Percentiles rank a stretch among this genome's conserved stretches.
These are phyloP conservation scores for Rhinolophus sinicus DNA, from an alignment of 2,113 vertebrate genomes.

Conservation along the genomic window DNA sequence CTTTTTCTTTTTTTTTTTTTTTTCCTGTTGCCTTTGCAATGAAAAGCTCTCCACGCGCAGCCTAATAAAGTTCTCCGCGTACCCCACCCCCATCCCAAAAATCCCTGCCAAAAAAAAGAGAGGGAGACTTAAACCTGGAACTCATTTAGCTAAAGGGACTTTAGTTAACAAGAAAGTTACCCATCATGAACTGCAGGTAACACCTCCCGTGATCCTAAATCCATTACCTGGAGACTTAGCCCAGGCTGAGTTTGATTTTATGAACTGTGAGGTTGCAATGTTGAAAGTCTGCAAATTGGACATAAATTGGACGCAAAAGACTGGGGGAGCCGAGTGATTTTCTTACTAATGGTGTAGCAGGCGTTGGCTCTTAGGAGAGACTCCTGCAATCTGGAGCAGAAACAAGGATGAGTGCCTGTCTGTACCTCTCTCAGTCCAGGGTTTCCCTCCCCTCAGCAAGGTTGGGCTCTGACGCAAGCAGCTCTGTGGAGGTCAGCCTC, in stretches of 20 bases:
- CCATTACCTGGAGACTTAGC: constrained; percentile 89
- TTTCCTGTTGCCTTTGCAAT: constrained; percentile 86
- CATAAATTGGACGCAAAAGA: constrained; percentile 89
- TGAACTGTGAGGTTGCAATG: constrained; percentile 89
- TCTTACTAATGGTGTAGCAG: constrained; percentile 71
- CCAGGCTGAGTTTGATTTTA: constrained; percentile 89
- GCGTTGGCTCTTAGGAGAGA: constrained; percentile 16
- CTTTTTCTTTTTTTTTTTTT: constrained; percentile 65
- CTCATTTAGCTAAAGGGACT: constrained; percentile 90
- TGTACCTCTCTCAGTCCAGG: neutral
- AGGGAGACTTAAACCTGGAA: constrained; percentile 87
- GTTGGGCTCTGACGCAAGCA: neutral
- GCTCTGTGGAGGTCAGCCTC: neutral
- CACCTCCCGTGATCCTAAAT: constrained; percentile 90
- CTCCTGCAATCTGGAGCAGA: neutral
- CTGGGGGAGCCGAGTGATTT: constrained; percentile 66
- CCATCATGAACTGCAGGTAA: constrained; percentile 90
- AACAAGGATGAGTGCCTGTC: constrained; percentile 11
- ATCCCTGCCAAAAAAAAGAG: constrained; percentile 81
- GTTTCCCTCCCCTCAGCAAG: neutral
- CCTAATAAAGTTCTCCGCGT: constrained; percentile 89
- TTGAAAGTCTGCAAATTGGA: constrained; percentile 92
- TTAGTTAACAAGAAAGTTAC: constrained; percentile 90
- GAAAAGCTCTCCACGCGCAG: constrained; percentile 87
- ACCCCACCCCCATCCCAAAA: constrained; percentile 80